A percentile compares a stretch with the other conserved stretches of the same genome.
phyloP scores from a whole-genome alignment of 2,888 invertebrate species.

The Epiblema foenella region DNA sequence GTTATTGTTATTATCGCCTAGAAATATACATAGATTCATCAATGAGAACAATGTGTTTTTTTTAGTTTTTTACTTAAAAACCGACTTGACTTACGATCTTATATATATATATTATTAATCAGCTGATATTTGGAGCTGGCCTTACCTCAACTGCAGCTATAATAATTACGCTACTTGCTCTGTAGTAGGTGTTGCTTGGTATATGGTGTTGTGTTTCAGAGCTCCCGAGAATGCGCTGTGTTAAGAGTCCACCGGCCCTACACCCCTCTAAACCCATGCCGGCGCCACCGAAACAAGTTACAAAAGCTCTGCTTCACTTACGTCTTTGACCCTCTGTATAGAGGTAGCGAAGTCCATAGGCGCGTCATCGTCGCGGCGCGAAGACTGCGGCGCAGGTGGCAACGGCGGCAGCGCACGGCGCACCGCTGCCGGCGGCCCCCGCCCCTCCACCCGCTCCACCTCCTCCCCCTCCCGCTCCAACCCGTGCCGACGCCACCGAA shows the following conservation, averaged over 20 bases:
- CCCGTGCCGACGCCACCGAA: constrained; percentile 85
- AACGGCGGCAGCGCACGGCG: constrained; percentile 78
- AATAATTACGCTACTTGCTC: too few relatives aligned
- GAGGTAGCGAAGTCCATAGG: constrained; percentile 95
- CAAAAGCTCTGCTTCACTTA: constrained; percentile 77
- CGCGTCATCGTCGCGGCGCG: constrained; percentile 76
- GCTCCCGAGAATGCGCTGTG: too few relatives aligned
- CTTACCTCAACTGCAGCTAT: too few relatives aligned
- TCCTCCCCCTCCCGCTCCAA: constrained; percentile 58
- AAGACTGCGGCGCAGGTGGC: constrained; percentile 64
- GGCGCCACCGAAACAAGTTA: constrained; percentile 35
- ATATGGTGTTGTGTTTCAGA: too few relatives aligned
- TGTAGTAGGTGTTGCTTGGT: too few relatives aligned
- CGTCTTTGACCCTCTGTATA: constrained; percentile 97
- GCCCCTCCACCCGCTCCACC: constrained; percentile 64
- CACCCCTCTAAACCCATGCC: constrained; percentile 48
- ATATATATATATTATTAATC: too few relatives aligned
- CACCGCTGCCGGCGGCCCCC: constrained; percentile 71
- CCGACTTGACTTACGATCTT: too few relatives aligned
- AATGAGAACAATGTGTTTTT: too few relatives aligned
- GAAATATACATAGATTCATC: too few relatives aligned
- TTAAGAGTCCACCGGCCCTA: constrained; percentile 54
- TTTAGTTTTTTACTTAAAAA: too few relatives aligned
- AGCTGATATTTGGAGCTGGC: too few relatives aligned
- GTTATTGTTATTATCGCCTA: too few relatives aligned